Evolutionary conservation across 2,888 invertebrate species (phyloP).

Genomic region (Nomada ruficornis): DNA sequence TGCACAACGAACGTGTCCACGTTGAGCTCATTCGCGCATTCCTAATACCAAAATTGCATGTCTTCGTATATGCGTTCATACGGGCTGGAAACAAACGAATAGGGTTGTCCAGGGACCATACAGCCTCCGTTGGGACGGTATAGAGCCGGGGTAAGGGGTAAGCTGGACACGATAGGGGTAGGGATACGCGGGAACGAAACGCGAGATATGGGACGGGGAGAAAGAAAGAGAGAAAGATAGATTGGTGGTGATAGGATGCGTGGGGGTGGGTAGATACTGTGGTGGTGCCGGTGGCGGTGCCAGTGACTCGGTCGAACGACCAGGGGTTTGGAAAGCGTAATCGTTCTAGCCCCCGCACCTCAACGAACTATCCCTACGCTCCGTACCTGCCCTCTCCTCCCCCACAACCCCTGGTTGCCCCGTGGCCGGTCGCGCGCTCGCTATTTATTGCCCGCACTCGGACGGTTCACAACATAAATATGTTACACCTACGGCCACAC

Average conservation of each 20-base stretch:
- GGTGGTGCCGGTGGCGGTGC: constrained; percentile 61
- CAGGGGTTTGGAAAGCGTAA: constrained; percentile 77
- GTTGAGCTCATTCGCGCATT: constrained; percentile 67
- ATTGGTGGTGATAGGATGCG: constrained; percentile 56
- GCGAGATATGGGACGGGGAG: constrained; percentile 46
- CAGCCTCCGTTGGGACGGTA: constrained; percentile 61
- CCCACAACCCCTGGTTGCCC: constrained; percentile 34
- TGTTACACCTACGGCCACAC: constrained; percentile 80
- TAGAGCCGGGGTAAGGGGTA: constrained; percentile 29
- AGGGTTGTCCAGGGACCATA: constrained; percentile 69
- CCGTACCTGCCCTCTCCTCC: constrained; percentile 45
- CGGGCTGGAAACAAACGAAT: constrained; percentile 76
- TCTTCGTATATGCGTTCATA: constrained; percentile 64
- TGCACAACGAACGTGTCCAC: constrained; percentile 1
- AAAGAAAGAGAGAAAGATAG: constrained; percentile 54
- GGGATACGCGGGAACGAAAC: constrained; percentile 62
- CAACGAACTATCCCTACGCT: constrained; percentile 65
- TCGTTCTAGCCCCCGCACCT: constrained; percentile 76
- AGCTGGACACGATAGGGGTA: constrained; percentile 35
- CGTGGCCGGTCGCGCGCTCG: constrained; percentile 66
- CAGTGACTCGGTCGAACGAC: constrained; percentile 66
- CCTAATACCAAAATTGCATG: constrained; percentile 76
- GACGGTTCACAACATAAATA: constrained; percentile 84
- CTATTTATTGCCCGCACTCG: constrained; percentile 83
- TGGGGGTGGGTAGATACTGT: constrained; percentile 51